Conservation (phyloP, 2,797 vertebrate genomes). For the Sciaenops ocellatus region DNA sequence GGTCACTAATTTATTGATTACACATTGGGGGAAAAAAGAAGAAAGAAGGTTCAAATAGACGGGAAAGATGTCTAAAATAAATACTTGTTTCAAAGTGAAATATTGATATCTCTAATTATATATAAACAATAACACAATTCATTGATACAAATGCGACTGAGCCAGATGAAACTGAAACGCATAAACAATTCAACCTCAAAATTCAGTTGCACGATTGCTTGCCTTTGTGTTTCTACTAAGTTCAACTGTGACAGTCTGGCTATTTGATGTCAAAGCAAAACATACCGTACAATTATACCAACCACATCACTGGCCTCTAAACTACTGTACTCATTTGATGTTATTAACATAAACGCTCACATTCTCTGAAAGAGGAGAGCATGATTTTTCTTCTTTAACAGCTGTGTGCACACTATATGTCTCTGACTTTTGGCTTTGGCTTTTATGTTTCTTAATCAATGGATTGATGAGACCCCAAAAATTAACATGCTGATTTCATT, state of each 20-base stretch:
- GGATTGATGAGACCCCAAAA: not conserved
- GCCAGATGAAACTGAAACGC: slow-evolving; percentile 48
- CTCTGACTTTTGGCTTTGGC: not conserved
- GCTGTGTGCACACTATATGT: not conserved
- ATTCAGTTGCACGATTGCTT: slow-evolving; percentile 37
- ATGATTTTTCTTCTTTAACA: not conserved
- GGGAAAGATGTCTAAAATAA: slow-evolving; percentile 24
- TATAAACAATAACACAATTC: slow-evolving; percentile 49
- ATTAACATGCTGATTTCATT: not conserved
- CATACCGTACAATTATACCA: slow-evolving; percentile 31
- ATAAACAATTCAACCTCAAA: slow-evolving; percentile 43
- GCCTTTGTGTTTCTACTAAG: slow-evolving; percentile 29
- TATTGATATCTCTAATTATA: slow-evolving; percentile 35
- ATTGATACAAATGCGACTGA: slow-evolving; percentile 38
- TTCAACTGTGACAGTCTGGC: slow-evolving; percentile 29
- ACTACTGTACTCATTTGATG: slow-evolving; percentile 26
- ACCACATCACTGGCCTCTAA: slow-evolving; percentile 43
- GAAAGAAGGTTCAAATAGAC: slow-evolving; percentile 12
- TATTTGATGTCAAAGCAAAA: slow-evolving; percentile 41
- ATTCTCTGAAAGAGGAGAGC: slow-evolving; percentile 5
- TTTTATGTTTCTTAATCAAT: not conserved
- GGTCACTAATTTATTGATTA: slow-evolving; percentile 8
- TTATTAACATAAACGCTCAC: slow-evolving; percentile 21
- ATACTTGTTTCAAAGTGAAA: slow-evolving; percentile 48
- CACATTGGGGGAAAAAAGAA: slow-evolving; percentile 1